A percentile compares a stretch with the other conserved stretches of the same genome.
phyloP scores from a whole-genome alignment of 2,888 invertebrate species.

The Ischnura elegans region DNA sequence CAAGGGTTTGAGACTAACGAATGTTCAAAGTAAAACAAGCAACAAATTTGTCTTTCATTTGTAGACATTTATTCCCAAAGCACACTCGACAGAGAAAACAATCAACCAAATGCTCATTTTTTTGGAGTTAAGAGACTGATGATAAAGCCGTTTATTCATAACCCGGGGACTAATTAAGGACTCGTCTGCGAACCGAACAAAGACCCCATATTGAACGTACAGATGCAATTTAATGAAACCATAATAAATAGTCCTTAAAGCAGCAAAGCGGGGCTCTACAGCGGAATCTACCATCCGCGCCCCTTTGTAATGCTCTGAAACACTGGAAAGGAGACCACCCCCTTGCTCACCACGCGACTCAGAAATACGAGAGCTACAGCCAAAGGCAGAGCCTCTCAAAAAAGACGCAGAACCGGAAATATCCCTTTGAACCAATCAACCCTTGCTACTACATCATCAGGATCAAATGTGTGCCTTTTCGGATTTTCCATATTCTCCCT shows the following conservation, averaged over 20 bases:
- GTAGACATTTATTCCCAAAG: neutral
- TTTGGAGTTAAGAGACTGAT: no score
- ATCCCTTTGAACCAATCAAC: constrained; percentile 63
- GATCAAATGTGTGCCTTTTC: constrained; percentile 60
- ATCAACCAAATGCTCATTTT: neutral
- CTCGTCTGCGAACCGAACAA: neutral
- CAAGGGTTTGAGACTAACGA: no score
- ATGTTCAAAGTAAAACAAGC: neutral
- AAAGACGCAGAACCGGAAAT: constrained; percentile 50
- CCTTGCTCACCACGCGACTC: neutral
- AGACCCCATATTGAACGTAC: neutral
- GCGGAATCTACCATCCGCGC: neutral
- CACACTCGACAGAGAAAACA: neutral
- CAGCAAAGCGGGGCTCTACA: neutral
- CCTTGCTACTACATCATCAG: constrained; percentile 27
- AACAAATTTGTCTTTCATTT: neutral
- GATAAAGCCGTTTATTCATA: neutral
- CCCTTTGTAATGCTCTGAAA: neutral
- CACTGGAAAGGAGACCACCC: neutral
- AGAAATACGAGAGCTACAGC: neutral
- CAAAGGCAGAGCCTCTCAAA: constrained; percentile 9
- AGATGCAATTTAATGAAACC: constrained; percentile 1
- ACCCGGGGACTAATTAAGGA: neutral
- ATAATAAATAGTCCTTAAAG: constrained; percentile 22
- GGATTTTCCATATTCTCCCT: constrained; percentile 52